Base-by-base conservation (phyloP, 2,113 vertebrate species). In the Corvus cornix region DNA sequence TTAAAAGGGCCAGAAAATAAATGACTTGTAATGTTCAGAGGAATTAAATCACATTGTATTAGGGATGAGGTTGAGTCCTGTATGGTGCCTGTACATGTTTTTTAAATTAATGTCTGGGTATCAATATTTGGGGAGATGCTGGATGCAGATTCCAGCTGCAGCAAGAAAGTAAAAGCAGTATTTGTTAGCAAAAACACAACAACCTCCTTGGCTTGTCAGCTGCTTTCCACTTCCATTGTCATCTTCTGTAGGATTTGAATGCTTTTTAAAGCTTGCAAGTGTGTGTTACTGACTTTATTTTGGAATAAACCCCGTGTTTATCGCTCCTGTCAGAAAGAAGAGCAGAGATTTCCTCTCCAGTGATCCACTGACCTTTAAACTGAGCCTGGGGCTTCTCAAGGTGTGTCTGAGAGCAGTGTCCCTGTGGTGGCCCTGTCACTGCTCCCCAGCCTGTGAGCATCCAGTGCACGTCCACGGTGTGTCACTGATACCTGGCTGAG, bases 381-480 rank as follows among this genome's bases (percentile, higher is more conserved):
- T 33, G 31, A 86, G 67, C 63, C 80, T 72, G 49, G 30, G 24
- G 12, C 75, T 89, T 35, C 49, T 21, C 4, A 2, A 27, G 55
- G 19, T 35, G 1, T 43, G 4, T 59, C 10, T 73, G 53, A 33
- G 55, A 52, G 48, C 7, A 21, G 31, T 4, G n/a, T 26, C 30
- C 63, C 69, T 62, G 27, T 17, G 21, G 33, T 5, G 53, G 66
- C 31, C 44, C 3, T 13, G 35, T 24, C 80, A 13, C 90, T 56
- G 53, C 51, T 67, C 22, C 79, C 31, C 41, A 37, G 46, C 62
- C 33, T 49, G 39, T 20, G n/a, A 83, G 64, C 37, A 55, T 5
- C 72, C 44, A 4, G 14, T 7, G 33, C 33, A 1, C 2, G 12
- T 5, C 35, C 18, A 9, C 10, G 8, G n/a, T 1, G 56, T 35